Conservation (phyloP, 2,888 invertebrate species). For the Drosophila birchii region DNA sequence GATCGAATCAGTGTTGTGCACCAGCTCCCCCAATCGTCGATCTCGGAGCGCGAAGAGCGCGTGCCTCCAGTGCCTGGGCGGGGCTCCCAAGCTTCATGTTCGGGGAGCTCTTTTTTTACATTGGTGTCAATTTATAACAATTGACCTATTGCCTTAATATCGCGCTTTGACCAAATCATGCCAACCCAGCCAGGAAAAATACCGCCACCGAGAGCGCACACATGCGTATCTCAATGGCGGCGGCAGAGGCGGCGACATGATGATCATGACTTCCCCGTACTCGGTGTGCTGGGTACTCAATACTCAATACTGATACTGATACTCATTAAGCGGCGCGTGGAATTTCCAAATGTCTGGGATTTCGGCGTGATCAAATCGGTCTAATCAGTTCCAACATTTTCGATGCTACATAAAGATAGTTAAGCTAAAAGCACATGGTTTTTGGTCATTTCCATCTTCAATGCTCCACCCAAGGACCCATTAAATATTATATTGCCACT, state of each 20-base stretch:
- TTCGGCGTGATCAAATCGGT: constrained; percentile 24
- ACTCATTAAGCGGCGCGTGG: constrained; percentile 32
- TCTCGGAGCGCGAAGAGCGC: constrained; percentile 55
- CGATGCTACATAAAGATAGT: not conserved
- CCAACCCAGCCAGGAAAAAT: constrained; percentile 66
- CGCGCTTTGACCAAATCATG: constrained; percentile 76
- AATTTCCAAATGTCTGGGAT: constrained; percentile 25
- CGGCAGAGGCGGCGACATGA: not conserved
- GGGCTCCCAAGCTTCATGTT: constrained; percentile 13
- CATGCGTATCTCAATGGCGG: constrained; percentile 23
- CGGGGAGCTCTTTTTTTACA: constrained; percentile 73
- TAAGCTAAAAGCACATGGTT: not conserved
- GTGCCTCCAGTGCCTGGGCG: constrained; percentile 46
- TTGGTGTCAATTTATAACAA: constrained; percentile 82
- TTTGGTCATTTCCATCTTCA: not conserved
- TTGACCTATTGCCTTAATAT: constrained; percentile 83
- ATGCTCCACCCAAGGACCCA: not conserved
- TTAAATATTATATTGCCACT: not conserved
- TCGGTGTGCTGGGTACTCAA: not conserved
- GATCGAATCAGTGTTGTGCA: constrained; percentile 73
- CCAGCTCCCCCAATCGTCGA: constrained; percentile 25
- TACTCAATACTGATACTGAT: constrained; percentile 7
- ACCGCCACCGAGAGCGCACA: constrained; percentile 35
- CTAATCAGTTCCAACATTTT: constrained; percentile 5
- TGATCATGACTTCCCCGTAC: constrained; percentile 33